phyloP scores from a whole-genome alignment of 2,888 invertebrate species.

The Slavum lentiscoides region DNA sequence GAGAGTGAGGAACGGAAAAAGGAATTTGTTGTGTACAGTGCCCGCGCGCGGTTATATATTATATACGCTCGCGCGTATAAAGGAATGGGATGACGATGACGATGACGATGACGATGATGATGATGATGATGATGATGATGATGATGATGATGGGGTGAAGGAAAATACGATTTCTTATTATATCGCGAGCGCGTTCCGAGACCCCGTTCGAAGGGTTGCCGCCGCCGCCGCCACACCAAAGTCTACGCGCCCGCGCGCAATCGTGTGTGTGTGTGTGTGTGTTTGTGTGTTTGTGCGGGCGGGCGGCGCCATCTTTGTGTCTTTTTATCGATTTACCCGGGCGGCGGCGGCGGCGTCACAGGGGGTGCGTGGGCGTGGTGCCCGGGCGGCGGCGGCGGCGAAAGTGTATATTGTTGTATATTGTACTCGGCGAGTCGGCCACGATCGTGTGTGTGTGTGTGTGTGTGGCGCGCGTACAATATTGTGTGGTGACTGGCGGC shows the following conservation, averaged over 20 bases:
- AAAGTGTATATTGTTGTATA: constrained; percentile 5
- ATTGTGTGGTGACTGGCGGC: no score
- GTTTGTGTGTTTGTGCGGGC: constrained; percentile 13
- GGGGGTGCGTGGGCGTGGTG: constrained; percentile 51
- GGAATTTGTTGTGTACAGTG: constrained; percentile 11
- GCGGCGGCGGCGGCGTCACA: constrained; percentile 10
- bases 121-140: no score
- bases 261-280: neutral
- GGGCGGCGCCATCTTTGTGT: constrained; percentile 53
- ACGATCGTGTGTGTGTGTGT: no score
- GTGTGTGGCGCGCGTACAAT: no score
- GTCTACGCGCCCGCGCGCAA: constrained; percentile 7
- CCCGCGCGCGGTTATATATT: neutral
- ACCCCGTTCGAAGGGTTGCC: constrained; percentile 11
- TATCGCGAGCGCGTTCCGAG: neutral
- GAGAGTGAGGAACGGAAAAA: neutral
- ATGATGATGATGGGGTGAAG: no score
- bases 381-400: constrained; percentile 35
- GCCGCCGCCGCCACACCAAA: neutral
- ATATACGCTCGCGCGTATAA: neutral
- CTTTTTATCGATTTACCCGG: constrained; percentile 50
- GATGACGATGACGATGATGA: neutral
- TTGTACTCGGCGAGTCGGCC: neutral
- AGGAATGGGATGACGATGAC: neutral
- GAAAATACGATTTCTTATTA: no score